Evolutionary conservation across 2,888 invertebrate species (phyloP).

Genomic region (Brachyptera risi): DNA sequence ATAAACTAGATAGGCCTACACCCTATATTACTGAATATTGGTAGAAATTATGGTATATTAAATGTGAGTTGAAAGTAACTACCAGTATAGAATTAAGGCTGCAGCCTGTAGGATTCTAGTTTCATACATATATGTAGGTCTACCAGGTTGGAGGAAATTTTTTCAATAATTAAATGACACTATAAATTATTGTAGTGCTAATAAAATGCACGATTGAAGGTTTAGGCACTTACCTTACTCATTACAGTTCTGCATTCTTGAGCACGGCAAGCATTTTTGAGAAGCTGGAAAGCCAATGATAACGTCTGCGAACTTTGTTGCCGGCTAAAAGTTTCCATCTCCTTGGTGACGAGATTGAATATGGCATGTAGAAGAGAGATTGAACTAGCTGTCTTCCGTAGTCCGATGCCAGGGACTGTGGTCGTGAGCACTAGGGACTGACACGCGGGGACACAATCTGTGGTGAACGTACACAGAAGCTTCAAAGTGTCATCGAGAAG

Average conservation of each 20-base stretch:
- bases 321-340: slow-evolving; percentile 50
- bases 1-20: too few species aligned
- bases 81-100: too few species aligned
- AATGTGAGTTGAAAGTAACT: too few species aligned
- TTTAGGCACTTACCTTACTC: slow-evolving; percentile 56
- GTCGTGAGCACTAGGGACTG: slow-evolving; percentile 52
- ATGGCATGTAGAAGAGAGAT: slow-evolving; percentile 52
- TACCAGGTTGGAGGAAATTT: too few species aligned
- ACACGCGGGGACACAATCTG: slow-evolving; percentile 56
- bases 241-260: slow-evolving; percentile 59
- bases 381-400: slow-evolving; percentile 49
- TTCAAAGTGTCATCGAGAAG: slow-evolving; percentile 53
- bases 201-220: too few species aligned
- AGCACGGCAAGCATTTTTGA: slow-evolving; percentile 52
- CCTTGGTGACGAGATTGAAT: slow-evolving; percentile 47
- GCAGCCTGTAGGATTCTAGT: too few species aligned
- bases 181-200: too few species aligned
- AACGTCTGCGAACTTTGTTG: slow-evolving; percentile 47
- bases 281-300: slow-evolving; percentile 48
- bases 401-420: slow-evolving; percentile 49
- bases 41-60: too few species aligned
- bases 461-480: slow-evolving; percentile 59
- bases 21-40: too few species aligned
- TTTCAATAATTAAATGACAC: slow-evolving; percentile 4
- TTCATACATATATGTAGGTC: too few species aligned